Evolutionary conservation across 2,888 invertebrate species (phyloP).

Genomic region (Drosophila suboccidentalis): DNA sequence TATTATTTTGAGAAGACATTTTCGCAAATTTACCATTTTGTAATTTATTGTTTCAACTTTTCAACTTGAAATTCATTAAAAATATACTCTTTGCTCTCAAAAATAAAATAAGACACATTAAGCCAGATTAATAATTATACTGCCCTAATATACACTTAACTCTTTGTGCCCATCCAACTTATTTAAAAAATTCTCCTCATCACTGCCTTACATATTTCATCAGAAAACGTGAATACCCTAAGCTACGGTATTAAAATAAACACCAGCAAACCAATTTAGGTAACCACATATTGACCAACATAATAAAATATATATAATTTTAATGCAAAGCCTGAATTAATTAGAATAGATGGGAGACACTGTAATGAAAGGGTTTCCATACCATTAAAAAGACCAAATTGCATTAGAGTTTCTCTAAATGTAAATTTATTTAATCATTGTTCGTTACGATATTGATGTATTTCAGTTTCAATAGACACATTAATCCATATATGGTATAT

Average conservation of each 20-base stretch:
- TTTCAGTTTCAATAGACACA: conserved; percentile 66
- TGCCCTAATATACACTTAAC: too few species aligned
- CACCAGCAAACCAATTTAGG: not conserved
- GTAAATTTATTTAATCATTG: conserved; percentile 73
- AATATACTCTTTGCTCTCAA: not conserved
- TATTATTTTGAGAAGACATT: not conserved
- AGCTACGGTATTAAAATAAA: not conserved
- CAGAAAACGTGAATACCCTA: not conserved
- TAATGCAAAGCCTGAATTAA: not conserved
- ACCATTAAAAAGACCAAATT: conserved; percentile 7
- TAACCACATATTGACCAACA: not conserved
- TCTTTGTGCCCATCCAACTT: too few species aligned
- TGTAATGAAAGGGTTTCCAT: not conserved
- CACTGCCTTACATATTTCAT: too few species aligned
- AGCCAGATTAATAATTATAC: too few species aligned
- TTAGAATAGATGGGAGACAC: too few species aligned
- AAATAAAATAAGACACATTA: too few species aligned
- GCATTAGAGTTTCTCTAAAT: conserved; percentile 69
- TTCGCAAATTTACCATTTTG: not conserved
- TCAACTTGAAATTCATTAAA: not conserved
- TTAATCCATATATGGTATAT: conserved; percentile 51
- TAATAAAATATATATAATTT: not conserved
- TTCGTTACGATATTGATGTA: conserved; percentile 63
- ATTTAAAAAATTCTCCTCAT: too few species aligned
- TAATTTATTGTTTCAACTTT: not conserved